Conservation (phyloP, 2,888 invertebrate species). For the Tipula lateralis region DNA sequence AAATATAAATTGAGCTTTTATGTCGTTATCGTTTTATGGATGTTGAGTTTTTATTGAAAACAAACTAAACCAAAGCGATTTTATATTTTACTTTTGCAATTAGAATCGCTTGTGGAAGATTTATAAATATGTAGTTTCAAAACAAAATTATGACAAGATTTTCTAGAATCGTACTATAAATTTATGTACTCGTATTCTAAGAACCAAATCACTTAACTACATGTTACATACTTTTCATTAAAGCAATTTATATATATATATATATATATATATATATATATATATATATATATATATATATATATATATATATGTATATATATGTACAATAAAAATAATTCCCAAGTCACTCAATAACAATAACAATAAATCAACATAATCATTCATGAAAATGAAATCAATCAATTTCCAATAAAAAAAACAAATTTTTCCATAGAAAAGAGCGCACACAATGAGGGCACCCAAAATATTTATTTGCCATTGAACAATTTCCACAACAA, state of each 20-base stretch:
- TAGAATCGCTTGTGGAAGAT: background rate
- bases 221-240: no score
- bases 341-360: background rate
- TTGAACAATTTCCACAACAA: background rate
- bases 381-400: background rate
- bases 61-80: background rate
- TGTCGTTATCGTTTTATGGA: background rate
- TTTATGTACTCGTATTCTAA: no score
- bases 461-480: background rate
- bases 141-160: background rate
- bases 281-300: no score
- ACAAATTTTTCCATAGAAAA: background rate
- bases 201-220: background rate
- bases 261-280: background rate
- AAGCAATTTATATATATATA: background rate
- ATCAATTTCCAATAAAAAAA: background rate
- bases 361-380: slow-evolving; percentile 1
- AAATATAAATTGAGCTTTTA: background rate
- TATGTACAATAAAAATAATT: background rate
- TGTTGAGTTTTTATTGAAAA: background rate
- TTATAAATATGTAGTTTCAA: background rate
- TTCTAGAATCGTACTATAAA: background rate
- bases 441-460: background rate
- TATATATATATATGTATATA: no score
- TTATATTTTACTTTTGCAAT: background rate